A percentile compares a stretch with the other conserved stretches of the same genome.
Evolutionary conservation across 2,113 vertebrate species (phyloP).

Genomic region (Pterocles gutturalis): DNA sequence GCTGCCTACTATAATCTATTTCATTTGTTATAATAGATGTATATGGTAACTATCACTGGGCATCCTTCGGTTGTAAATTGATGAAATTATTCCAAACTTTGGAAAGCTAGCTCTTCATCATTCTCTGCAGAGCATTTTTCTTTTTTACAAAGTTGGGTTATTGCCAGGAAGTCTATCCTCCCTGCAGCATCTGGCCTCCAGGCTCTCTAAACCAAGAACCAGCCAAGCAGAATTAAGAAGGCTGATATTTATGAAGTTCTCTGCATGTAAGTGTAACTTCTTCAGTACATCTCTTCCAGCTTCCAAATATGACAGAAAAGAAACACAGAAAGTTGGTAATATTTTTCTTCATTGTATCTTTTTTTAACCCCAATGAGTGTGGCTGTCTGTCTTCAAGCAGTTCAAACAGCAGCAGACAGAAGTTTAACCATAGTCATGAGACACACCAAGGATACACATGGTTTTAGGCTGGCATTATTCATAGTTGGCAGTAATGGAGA

Average conservation of each 20-base stretch:
- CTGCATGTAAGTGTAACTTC: conserved; percentile 19
- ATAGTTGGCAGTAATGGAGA: neutral
- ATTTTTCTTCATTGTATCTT: neutral
- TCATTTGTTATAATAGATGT: conserved; percentile 30
- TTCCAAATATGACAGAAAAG: conserved; percentile 47
- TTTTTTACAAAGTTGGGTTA: conserved; percentile 16
- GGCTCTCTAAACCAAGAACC: conserved; percentile 37
- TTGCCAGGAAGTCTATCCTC: conserved; percentile 28
- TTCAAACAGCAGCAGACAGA: neutral
- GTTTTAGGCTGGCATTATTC: neutral
- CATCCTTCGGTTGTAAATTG: conserved; percentile 31
- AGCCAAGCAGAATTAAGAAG: conserved; percentile 30
- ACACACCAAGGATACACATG: neutral
- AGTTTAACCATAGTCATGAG: neutral
- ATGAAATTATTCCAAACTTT: conserved; percentile 56
- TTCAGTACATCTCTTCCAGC: conserved; percentile 1
- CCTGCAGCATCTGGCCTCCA: conserved; percentile 51
- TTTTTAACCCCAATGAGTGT: neutral
- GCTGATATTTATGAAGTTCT: conserved; percentile 44
- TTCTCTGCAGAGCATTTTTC: conserved; percentile 55
- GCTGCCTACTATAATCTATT: conserved; percentile 12
- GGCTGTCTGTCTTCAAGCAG: neutral
- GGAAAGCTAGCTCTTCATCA: conserved; percentile 38
- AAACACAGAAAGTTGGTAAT: conserved; percentile 1
- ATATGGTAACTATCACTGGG: conserved; percentile 14